Conservation (phyloP, 1,140 invertebrate species). For the Manduca sexta region DNA sequence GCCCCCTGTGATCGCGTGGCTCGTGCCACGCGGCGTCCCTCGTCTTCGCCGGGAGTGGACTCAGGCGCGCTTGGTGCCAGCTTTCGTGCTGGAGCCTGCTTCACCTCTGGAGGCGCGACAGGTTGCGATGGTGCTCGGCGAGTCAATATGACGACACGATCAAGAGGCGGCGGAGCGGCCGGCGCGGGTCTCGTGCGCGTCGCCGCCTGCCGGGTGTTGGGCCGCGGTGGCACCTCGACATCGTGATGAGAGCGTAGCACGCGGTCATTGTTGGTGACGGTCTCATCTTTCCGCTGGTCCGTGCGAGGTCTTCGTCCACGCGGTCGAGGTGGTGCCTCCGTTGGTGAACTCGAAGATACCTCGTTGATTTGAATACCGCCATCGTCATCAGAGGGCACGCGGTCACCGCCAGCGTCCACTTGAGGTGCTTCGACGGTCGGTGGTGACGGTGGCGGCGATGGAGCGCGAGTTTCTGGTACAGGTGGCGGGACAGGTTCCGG, state of each 20-base stretch:
- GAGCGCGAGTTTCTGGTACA: not conserved
- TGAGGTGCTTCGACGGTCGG: not conserved
- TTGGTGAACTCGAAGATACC: slow-evolving; percentile 73
- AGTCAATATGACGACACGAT: slow-evolving; percentile 42
- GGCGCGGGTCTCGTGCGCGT: slow-evolving; percentile 14
- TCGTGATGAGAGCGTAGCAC: slow-evolving; percentile 62
- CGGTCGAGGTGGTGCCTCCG: slow-evolving; percentile 43
- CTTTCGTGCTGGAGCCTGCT: not conserved
- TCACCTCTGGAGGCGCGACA: not conserved
- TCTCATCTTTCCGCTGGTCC: slow-evolving; percentile 15
- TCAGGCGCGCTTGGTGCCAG: slow-evolving; percentile 7
- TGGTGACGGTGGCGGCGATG: slow-evolving; percentile 5
- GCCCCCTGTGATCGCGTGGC: slow-evolving; percentile 26
- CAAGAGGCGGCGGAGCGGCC: slow-evolving; percentile 11
- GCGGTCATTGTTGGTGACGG: slow-evolving; percentile 32
- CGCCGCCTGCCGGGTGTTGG: slow-evolving; percentile 44
- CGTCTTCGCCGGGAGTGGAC: slow-evolving; percentile 12
- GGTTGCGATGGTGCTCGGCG: slow-evolving; percentile 20
- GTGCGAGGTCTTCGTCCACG: slow-evolving; percentile 29
- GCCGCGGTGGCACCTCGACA: slow-evolving; percentile 30
- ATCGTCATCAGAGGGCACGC: slow-evolving; percentile 28
- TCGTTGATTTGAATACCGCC: slow-evolving; percentile 76
- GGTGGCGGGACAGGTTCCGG: slow-evolving; percentile 19
- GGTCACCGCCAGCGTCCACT: not conserved
- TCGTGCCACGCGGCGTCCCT: slow-evolving; percentile 15